Evolutionary conservation across 2,888 invertebrate genomes (phyloP).

Genomic region (Mythimna pallens): DNA sequence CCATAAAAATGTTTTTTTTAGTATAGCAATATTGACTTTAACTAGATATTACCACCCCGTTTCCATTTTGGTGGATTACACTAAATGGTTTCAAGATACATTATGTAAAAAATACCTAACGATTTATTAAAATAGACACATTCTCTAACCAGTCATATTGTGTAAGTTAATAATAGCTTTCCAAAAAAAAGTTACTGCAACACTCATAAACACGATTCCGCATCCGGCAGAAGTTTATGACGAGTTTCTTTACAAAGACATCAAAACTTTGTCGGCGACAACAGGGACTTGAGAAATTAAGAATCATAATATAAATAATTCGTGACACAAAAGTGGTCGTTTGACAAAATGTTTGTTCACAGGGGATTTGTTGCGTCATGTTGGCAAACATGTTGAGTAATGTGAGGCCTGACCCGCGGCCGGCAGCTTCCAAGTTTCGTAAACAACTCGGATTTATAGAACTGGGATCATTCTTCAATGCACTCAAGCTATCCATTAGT

Average conservation of each 20-base stretch:
- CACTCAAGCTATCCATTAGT: constrained; percentile 21
- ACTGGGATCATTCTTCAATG: constrained; percentile 33
- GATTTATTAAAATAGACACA: background rate
- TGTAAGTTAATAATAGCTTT: constrained; percentile 4
- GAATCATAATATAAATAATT: constrained; percentile 45
- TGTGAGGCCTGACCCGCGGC: constrained; percentile 46
- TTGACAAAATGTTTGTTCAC: constrained; percentile 42
- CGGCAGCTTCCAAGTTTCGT: constrained; percentile 36
- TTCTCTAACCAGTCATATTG: background rate
- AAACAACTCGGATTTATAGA: constrained; percentile 54
- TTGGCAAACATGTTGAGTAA: constrained; percentile 54
- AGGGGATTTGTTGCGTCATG: constrained; percentile 17
- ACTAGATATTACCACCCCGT: background rate
- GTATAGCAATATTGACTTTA: background rate
- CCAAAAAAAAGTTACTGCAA: constrained; percentile 8
- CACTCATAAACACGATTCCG: constrained; percentile 26
- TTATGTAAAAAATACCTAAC: background rate
- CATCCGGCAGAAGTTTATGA: constrained; percentile 31
- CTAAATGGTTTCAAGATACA: background rate
- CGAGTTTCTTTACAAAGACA: constrained; percentile 32
- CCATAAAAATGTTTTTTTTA: too few relatives aligned
- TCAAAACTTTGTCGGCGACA: constrained; percentile 38
- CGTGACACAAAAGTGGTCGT: constrained; percentile 31
- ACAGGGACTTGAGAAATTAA: constrained; percentile 24
- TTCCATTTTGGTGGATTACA: background rate